phyloP scores from a whole-genome alignment of 2,797 vertebrate species.

The Molossus molossus region DNA sequence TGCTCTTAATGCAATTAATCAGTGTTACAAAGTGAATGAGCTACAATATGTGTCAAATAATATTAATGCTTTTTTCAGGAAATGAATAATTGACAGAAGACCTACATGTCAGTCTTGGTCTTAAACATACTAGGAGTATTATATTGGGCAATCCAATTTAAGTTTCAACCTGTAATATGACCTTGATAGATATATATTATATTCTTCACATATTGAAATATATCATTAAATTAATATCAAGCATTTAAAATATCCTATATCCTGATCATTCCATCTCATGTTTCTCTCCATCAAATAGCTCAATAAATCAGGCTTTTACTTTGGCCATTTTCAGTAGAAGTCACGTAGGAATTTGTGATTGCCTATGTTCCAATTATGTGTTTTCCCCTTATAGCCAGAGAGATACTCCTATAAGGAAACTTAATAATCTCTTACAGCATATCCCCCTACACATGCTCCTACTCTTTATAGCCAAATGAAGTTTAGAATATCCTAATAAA shows the following conservation, averaged over 20 bases:
- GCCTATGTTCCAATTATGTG: neutral
- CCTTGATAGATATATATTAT: neutral
- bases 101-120: neutral
- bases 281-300: neutral
- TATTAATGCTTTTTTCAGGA: neutral
- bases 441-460: neutral
- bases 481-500: neutral
- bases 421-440: neutral
- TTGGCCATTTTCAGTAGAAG: neutral
- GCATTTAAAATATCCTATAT: neutral
- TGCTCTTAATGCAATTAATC: neutral
- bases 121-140: neutral
- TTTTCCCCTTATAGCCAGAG: neutral
- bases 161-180: slow-evolving; percentile 7
- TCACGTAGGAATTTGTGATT: neutral
- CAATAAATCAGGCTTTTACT: neutral
- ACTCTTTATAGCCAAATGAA: neutral
- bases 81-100: slow-evolving; percentile 17
- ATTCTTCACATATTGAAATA: neutral
- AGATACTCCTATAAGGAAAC: neutral
- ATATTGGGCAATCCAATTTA: neutral
- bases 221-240: neutral
- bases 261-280: neutral
- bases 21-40: neutral
- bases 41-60: neutral